Percentiles rank a stretch among this genome's conserved stretches.
phyloP scores from a whole-genome alignment of 23 tunicate species.

The Ciona savignyi region DNA sequence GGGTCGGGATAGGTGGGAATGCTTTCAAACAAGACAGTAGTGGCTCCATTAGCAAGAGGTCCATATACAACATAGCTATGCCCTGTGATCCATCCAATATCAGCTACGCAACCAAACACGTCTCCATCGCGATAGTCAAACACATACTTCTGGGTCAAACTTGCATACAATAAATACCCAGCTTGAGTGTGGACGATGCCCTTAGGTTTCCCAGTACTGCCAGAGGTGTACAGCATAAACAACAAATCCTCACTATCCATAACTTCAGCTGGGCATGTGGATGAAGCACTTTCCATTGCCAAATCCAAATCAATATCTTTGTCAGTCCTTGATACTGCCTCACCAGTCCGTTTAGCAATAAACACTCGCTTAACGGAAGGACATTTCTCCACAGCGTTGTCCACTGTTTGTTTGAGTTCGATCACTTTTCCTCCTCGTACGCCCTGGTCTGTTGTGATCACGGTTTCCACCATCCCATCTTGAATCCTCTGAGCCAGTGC shows the following conservation, averaged over 20 bases:
- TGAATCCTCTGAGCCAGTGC: constrained; percentile 89
- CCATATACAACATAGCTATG: constrained; percentile 98
- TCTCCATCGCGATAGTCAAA: constrained; percentile 75
- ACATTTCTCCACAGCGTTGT: constrained; percentile 67
- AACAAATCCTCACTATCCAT: constrained; percentile 89
- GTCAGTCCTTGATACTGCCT: constrained; percentile 8
- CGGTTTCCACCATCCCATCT: constrained; percentile 64
- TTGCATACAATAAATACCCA: constrained; percentile 88
- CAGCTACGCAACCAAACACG: constrained; percentile 96
- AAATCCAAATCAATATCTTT: constrained; percentile 73
- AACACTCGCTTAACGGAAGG: constrained; percentile 74
- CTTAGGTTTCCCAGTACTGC: constrained; percentile 99
- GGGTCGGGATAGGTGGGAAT: constrained; percentile 93
- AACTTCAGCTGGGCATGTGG: constrained; percentile 48
- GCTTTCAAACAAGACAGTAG: constrained; percentile 87
- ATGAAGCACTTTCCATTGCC: constrained; percentile 23
- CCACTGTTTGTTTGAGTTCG: constrained; percentile 62
- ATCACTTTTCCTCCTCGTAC: constrained; percentile 91
- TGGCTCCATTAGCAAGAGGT: constrained; percentile 79
- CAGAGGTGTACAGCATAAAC: constrained; percentile 92
- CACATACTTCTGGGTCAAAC: constrained; percentile 67
- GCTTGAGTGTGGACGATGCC: constrained; percentile 93
- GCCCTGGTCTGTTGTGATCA: constrained; percentile 73
- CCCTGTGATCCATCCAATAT: constrained; percentile 98
- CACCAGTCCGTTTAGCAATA: constrained; percentile 61